Base-by-base conservation (phyloP, 2,888 invertebrate species). In the Pterobdella sp. region DNA sequence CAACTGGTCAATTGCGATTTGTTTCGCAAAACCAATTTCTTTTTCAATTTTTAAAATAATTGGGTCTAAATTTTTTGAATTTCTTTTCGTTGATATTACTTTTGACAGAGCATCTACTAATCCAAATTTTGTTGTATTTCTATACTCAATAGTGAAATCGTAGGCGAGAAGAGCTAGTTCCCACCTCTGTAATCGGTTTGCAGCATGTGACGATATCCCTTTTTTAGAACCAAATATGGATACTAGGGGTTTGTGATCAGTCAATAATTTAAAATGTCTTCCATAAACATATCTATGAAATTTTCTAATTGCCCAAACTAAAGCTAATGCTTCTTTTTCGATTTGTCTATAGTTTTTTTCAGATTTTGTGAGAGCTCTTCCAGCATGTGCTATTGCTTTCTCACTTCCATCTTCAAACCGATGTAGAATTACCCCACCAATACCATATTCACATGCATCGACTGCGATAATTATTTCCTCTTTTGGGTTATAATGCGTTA, bases 191-290 rank as follows among this genome's bases (percentile, higher is more conserved):
- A 68, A 26, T 10, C 68, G 68, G 37, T 68, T 68, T 37, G 68
- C 68, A 35, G 42, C 35, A 34, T 68, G 68, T 26, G 68, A 35
- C 4, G 10, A 68, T 1, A 68, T 26, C 22, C n/a, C 68, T 34
- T 4, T 34, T 26, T 66, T 66, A 18, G 68, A 37, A 2, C 36
- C 37, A 37, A 68, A 36, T 10, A 84, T 81, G 4, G 77, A 66
- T 37, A 80, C 81, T 0, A 85, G 75, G 0, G 85, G 84, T 74
- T 82, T 80, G 76, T 84, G 82, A 74, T 84, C 83, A 0, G 81
- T 82, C 10, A 78, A 52, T 7, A 84, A 77, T 1, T 79, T 81
- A 70, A 84, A 84, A 29, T 77, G 75, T 29, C 80, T 74, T 31
- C 82, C 84, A 73, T 78, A 82, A 0, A 84, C 67, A 75, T 80